phyloP scores from a whole-genome alignment of 2,113 vertebrate species.

The Chionomys nivalis region DNA sequence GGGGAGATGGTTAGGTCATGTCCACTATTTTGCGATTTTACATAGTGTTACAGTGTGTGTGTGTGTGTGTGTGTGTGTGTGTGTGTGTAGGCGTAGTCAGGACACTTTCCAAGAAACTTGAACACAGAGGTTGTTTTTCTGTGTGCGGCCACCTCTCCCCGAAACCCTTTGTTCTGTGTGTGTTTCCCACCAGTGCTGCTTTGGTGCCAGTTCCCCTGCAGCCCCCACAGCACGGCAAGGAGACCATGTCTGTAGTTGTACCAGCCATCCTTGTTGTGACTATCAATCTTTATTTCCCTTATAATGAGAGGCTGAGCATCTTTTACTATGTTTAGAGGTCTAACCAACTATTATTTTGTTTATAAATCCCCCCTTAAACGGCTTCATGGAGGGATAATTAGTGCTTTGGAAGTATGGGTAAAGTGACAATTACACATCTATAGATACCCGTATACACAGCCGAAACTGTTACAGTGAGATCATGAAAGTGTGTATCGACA shows the following conservation, averaged over 20 bases:
- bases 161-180: not conserved
- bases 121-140: not conserved
- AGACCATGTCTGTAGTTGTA: not conserved
- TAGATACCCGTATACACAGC: not conserved
- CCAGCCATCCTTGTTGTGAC: not conserved
- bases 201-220: not conserved
- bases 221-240: no score
- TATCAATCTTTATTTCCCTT: not conserved
- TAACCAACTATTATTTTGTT: slow-evolving; percentile 11
- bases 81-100: not conserved
- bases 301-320: not conserved
- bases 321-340: not conserved
- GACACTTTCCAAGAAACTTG: not conserved
- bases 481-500: not conserved
- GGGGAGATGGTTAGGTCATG: not conserved
- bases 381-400: slow-evolving; percentile 2
- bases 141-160: not conserved
- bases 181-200: no score
- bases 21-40: not conserved
- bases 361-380: not conserved
- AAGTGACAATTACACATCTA: not conserved
- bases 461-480: not conserved
- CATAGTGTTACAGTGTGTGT: not conserved
- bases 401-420: not conserved
- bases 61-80: not conserved